These are phyloP conservation scores for Manis crassicaudata DNA, from an alignment of 2,797 vertebrate species.

Conservation along the genomic window DNA sequence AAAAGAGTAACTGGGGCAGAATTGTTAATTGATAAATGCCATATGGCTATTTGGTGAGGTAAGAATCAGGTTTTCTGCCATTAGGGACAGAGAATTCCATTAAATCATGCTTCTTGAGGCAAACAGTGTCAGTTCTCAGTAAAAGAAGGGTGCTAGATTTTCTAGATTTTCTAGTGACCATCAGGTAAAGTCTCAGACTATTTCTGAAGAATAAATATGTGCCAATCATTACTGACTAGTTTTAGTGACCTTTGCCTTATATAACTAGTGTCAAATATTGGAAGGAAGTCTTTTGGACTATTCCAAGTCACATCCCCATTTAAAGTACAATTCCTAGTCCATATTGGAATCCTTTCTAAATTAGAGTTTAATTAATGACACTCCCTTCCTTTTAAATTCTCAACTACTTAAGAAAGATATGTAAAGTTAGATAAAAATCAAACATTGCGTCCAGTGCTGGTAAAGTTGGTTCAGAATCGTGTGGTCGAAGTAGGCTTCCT, in stretches of 20 bases:
- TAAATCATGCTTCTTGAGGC: neutral
- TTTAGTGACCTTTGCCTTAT: neutral
- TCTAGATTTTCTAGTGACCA: neutral
- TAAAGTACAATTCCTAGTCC: neutral
- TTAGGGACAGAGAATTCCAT: neutral
- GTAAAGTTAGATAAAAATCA: neutral
- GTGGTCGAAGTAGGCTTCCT: neutral
- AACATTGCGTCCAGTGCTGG: neutral
- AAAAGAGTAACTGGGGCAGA: neutral
- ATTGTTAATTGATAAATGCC: neutral
- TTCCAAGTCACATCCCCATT: slow-evolving; percentile 8
- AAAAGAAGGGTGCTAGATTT: neutral
- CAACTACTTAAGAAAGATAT: neutral
- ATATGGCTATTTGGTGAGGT: neutral
- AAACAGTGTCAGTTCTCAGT: neutral
- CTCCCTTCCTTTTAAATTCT: neutral
- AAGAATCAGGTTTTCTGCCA: neutral
- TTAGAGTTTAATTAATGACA: neutral
- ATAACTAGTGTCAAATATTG: neutral
- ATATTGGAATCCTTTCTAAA: neutral
- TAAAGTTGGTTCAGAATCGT: neutral
- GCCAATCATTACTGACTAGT: neutral
- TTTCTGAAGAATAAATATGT: slow-evolving; percentile 12
- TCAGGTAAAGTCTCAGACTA: neutral
- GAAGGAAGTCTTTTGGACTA: neutral